phyloP scores from a whole-genome alignment of 2,888 invertebrate genomes.

The Tethea ocularis region DNA sequence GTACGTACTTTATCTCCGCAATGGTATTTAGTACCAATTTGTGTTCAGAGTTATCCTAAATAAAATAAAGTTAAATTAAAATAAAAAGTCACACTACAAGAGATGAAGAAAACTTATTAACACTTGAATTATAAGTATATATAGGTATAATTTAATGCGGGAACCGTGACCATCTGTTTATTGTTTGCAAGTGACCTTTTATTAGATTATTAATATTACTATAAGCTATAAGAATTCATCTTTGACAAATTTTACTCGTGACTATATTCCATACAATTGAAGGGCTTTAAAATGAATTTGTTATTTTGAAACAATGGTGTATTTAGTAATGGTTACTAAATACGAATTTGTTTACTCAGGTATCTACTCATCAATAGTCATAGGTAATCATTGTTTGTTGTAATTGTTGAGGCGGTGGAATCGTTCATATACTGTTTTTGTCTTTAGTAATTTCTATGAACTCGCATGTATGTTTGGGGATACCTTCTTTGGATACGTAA shows the following conservation, averaged over 20 bases:
- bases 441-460: too few relatives aligned
- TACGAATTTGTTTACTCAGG: background rate
- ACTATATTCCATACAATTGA: background rate
- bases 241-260: background rate
- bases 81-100: too few relatives aligned
- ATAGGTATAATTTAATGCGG: background rate
- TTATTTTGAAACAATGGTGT: background rate
- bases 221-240: background rate
- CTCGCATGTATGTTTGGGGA: too few relatives aligned
- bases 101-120: too few relatives aligned
- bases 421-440: too few relatives aligned
- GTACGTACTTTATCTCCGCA: too few relatives aligned
- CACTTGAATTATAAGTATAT: background rate
- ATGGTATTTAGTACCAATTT: too few relatives aligned
- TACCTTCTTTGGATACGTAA: too few relatives aligned
- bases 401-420: too few relatives aligned
- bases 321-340: background rate
- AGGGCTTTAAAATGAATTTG: background rate
- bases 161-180: background rate
- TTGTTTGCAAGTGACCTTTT: constrained; percentile 7
- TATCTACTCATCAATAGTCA: constrained; percentile 13
- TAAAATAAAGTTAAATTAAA: too few relatives aligned
- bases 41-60: too few relatives aligned
- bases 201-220: background rate
- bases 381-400: background rate